Base-by-base conservation (phyloP, 2,888 invertebrate species). In the Cabera pusaria region DNA sequence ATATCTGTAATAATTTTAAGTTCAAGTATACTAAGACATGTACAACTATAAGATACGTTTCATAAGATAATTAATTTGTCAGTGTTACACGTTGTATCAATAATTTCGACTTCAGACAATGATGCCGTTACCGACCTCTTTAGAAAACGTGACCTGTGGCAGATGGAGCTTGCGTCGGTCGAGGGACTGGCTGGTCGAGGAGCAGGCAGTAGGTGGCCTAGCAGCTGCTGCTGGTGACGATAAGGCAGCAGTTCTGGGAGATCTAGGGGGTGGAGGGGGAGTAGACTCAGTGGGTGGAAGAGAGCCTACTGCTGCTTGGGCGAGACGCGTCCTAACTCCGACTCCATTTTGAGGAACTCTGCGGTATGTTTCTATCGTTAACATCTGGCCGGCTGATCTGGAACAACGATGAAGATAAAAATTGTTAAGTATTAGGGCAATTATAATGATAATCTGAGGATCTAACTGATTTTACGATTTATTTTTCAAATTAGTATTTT, bases 61-160 rank as follows among this genome's bases (percentile, higher is more conserved):
- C n/a, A n/a, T n/a, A n/a, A n/a, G n/a, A n/a, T n/a, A n/a, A n/a
- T n/a, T n/a, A n/a, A n/a, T n/a, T n/a, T n/a, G n/a, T n/a, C n/a
- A n/a, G n/a, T n/a, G n/a, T 2, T 5, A 9, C 9, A 9, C 10
- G 7, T 22, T 9, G 10, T 3, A 22, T 5, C 5, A 22, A 33
- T 47, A 9, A 14, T 47, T 42, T 6, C 44, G 39, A 31, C 43
- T 33, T 90, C 88, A 96, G 60, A 96, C 96, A 64, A 96, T 92
- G 63, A 96, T 94, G 47, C 96, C 96, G 63, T 92, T 94, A 94
- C 96, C 96, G 92, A 96, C 96, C 96, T 96, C 96, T 78, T 95
- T 94, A 72, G 93, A 95, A 86, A 96, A 96, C 32, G 96, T 95
- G 72, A 96, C 95, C 89, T 95, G 95, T 8, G 95, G 94, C 61